phyloP scores from a whole-genome alignment of 2,888 invertebrate genomes.

The Cylloceria caligata region DNA sequence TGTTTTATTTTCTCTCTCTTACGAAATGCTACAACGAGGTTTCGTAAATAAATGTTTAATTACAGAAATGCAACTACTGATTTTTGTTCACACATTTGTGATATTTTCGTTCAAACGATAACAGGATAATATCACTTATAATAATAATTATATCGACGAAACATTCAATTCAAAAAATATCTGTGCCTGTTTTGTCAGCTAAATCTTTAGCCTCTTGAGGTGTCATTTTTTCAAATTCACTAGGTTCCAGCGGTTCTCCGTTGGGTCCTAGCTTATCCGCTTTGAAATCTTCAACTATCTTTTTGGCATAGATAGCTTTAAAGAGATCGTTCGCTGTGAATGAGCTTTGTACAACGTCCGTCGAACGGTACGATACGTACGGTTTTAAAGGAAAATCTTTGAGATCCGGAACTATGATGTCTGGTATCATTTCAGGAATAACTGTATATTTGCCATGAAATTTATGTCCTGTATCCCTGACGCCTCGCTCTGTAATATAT shows the following conservation, averaged over 20 bases:
- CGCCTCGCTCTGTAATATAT: conserved; percentile 87
- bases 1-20: too few species aligned
- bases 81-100: conserved; percentile 27
- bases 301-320: conserved; percentile 91
- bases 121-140: conserved; percentile 30
- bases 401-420: conserved; percentile 96
- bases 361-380: conserved; percentile 94
- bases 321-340: conserved; percentile 94
- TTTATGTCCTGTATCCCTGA: conserved; percentile 89
- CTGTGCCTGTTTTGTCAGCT: conserved; percentile 92
- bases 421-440: conserved; percentile 96
- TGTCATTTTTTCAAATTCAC: conserved; percentile 89
- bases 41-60: conserved; percentile 6
- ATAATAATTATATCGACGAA: not conserved
- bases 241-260: conserved; percentile 90
- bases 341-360: conserved; percentile 90
- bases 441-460: conserved; percentile 86
- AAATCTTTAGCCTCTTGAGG: conserved; percentile 89
- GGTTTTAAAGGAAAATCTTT: conserved; percentile 94
- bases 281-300: conserved; percentile 92
- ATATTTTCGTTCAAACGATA: conserved; percentile 55
- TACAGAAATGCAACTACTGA: conserved; percentile 39
- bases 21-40: not conserved
- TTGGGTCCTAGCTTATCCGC: conserved; percentile 89
- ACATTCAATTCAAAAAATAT: conserved; percentile 85